Conservation (phyloP, 2,797 vertebrate genomes). For the Simalia tracyae region DNA sequence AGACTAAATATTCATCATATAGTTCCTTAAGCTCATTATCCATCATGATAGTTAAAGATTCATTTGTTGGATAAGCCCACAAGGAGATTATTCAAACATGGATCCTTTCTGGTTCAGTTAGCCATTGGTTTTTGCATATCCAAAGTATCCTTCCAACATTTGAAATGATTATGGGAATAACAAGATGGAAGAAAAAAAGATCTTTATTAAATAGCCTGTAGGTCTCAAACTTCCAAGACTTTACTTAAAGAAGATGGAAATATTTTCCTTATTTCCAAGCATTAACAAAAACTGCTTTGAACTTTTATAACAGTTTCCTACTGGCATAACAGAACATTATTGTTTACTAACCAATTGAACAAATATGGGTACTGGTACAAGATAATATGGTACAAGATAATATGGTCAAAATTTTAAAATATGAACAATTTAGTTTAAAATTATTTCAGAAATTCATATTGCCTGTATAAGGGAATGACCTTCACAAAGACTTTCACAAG, state of each 20-base stretch:
- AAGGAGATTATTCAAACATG: background rate
- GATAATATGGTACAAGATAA: constrained; percentile 53
- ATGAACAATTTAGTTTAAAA: background rate
- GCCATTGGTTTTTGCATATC: background rate
- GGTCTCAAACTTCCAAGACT: constrained; percentile 37
- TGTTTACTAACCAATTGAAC: no score
- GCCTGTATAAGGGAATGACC: background rate
- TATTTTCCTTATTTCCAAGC: constrained; percentile 61
- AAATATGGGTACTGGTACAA: constrained; percentile 46
- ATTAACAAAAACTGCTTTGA: constrained; percentile 56
- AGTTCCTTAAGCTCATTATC: background rate
- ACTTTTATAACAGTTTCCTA: constrained; percentile 60
- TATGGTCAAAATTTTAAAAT: constrained; percentile 26
- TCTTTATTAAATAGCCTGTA: constrained; percentile 61
- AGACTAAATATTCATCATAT: background rate
- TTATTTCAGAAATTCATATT: background rate
- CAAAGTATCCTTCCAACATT: background rate
- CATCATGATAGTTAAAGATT: background rate
- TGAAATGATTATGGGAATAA: constrained; percentile 39
- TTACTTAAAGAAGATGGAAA: constrained; percentile 68
- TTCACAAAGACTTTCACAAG: background rate
- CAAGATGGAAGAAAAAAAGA: constrained; percentile 45
- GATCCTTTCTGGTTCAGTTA: background rate
- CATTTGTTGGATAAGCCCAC: background rate
- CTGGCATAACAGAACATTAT: constrained; percentile 47